Evolutionary conservation across 2,797 vertebrate genomes (phyloP).

Genomic region (Schizopygopsis malacanthus): DNA sequence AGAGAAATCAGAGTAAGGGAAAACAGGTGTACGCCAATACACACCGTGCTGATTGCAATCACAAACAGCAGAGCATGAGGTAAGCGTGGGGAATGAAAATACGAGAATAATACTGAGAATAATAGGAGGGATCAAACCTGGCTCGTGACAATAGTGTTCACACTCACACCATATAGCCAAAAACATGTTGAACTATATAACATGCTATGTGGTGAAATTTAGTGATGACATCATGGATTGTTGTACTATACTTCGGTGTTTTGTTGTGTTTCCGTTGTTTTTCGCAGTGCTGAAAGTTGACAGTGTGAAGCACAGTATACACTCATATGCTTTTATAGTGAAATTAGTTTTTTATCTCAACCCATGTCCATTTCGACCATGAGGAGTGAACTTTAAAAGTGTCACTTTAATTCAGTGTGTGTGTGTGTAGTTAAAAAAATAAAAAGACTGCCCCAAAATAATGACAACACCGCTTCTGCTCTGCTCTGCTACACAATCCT

Average conservation of each 20-base stretch:
- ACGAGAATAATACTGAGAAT: background rate
- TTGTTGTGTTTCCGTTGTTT: background rate
- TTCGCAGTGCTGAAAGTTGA: background rate
- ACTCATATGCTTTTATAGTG: background rate
- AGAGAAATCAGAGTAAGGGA: background rate
- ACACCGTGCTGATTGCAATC: background rate
- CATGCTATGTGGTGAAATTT: background rate
- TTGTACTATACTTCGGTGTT: background rate
- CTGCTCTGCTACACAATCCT: background rate
- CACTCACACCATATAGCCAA: background rate
- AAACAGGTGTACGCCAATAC: background rate
- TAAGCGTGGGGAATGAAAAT: background rate
- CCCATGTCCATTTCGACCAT: background rate
- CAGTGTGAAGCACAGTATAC: background rate
- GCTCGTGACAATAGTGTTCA: background rate
- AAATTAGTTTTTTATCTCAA: background rate
- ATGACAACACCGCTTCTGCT: background rate
- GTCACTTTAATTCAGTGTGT: background rate
- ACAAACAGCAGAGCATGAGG: background rate
- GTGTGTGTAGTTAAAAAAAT: background rate
- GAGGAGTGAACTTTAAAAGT: background rate
- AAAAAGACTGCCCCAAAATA: background rate
- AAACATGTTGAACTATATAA: background rate
- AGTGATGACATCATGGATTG: too few species aligned
- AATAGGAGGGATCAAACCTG: background rate